Evolutionary conservation across 2,797 vertebrate genomes (phyloP).

Genomic region (Anas capensis): DNA sequence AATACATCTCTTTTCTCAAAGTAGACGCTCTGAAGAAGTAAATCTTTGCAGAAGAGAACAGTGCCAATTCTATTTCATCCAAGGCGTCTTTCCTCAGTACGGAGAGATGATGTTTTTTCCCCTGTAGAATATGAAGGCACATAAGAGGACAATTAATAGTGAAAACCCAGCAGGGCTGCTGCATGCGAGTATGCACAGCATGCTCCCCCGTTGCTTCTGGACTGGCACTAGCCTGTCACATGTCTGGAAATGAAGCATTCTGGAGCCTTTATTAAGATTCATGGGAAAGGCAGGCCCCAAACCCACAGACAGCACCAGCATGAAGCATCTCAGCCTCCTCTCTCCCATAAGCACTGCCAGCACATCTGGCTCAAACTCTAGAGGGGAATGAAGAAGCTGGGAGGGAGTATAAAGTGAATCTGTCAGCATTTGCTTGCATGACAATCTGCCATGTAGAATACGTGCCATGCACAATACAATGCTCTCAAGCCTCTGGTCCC

Average conservation of each 20-base stretch:
- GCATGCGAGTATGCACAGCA: conserved; percentile 1
- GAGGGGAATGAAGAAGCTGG: conserved; percentile 34
- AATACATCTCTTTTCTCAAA: background rate
- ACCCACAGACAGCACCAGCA: conserved; percentile 44
- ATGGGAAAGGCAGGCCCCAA: conserved; percentile 45
- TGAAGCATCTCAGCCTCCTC: conserved; percentile 4
- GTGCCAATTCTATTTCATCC: background rate
- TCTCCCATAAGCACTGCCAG: conserved; percentile 51
- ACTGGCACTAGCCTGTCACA: conserved; percentile 45
- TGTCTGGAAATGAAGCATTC: conserved; percentile 35
- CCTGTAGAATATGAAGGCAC: conserved; percentile 11
- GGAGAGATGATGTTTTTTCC: background rate
- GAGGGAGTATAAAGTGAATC: conserved; percentile 25
- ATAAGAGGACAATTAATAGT: conserved; percentile 52
- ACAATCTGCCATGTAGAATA: conserved; percentile 40
- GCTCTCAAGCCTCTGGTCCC: background rate
- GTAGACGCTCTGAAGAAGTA: background rate
- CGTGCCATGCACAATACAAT: conserved; percentile 19
- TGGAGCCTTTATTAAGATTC: conserved; percentile 64
- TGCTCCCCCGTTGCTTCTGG: conserved; percentile 51
- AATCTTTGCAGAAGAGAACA: background rate
- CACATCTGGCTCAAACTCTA: conserved; percentile 62
- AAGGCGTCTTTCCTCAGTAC: background rate
- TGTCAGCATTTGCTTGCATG: conserved; percentile 55
- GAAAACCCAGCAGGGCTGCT: conserved; percentile 54